These are phyloP conservation scores for Drosophila setifemur DNA, from an alignment of 1,140 invertebrate species.

Conservation along the genomic window DNA sequence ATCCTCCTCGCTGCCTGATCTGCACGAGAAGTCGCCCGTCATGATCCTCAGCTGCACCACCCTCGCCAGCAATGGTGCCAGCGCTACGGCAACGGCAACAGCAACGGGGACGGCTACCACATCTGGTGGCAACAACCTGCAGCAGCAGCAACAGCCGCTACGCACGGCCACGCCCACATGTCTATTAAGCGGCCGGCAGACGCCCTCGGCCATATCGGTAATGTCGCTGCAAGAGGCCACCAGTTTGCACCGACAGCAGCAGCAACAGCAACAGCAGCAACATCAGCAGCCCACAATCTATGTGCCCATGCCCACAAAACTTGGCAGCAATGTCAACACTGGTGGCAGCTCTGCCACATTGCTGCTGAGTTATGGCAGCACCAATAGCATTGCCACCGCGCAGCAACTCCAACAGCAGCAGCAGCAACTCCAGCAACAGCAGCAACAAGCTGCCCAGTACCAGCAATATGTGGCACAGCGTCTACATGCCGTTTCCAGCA, in stretches of 20 bases:
- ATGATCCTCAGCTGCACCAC: slow-evolving; percentile 82
- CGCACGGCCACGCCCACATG: slow-evolving; percentile 69
- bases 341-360: slow-evolving; percentile 30
- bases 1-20: slow-evolving; percentile 78
- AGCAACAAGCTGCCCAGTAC: slow-evolving; percentile 52
- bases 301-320: slow-evolving; percentile 59
- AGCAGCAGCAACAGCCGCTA: slow-evolving; percentile 41
- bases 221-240: slow-evolving; percentile 70
- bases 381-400: slow-evolving; percentile 38
- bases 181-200: slow-evolving; percentile 70
- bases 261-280: slow-evolving; percentile 37
- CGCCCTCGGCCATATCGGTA: slow-evolving; percentile 71
- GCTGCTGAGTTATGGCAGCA: slow-evolving; percentile 62
- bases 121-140: slow-evolving; percentile 22
- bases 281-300: slow-evolving; percentile 50
- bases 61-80: slow-evolving; percentile 63
- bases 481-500: slow-evolving; percentile 60
- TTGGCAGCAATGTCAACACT: slow-evolving; percentile 21
- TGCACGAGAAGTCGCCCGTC: slow-evolving; percentile 75
- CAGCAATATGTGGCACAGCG: slow-evolving; percentile 67
- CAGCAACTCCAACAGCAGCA: slow-evolving; percentile 55
- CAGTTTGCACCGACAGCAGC: slow-evolving; percentile 46
- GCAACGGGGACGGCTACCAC: slow-evolving; percentile 14
- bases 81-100: slow-evolving; percentile 17
- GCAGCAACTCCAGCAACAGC: slow-evolving; percentile 51